Conservation (phyloP, 2,888 invertebrate species). For the Monoplex corrugatus region DNA sequence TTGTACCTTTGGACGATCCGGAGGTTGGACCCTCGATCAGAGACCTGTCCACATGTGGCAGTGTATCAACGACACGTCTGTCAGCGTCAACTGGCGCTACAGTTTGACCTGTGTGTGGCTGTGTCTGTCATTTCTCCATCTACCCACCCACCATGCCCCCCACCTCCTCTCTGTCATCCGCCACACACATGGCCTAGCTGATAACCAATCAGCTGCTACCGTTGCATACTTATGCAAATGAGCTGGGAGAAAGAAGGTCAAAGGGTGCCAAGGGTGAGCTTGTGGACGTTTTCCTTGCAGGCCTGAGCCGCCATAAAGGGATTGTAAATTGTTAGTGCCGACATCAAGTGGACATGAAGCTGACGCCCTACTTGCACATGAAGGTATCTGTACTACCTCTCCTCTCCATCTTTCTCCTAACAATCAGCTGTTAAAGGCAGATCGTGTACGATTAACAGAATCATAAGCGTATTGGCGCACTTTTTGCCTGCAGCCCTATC, state of each 20-base stretch:
- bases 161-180: background rate
- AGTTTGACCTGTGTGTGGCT: conserved; percentile 26
- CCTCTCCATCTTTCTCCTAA: background rate
- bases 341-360: conserved; percentile 41
- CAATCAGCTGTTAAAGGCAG: background rate
- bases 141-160: background rate
- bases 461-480: background rate
- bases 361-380: background rate
- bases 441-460: background rate
- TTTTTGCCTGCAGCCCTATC: background rate
- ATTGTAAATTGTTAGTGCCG: conserved; percentile 44
- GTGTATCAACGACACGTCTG: background rate
- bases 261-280: conserved; percentile 37
- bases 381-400: conserved; percentile 32
- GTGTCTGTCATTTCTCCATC: conserved; percentile 27
- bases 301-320: conserved; percentile 8
- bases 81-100: background rate
- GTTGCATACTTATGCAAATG: conserved; percentile 52
- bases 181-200: conserved; percentile 35
- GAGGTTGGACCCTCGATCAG: too few relatives aligned
- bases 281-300: conserved; percentile 8
- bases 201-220: conserved; percentile 51
- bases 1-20: too few relatives aligned
- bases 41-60: background rate
- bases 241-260: conserved; percentile 48